Evolutionary conservation across 2,113 vertebrate species (phyloP).

Genomic region (Neolamprologus hecqui): DNA sequence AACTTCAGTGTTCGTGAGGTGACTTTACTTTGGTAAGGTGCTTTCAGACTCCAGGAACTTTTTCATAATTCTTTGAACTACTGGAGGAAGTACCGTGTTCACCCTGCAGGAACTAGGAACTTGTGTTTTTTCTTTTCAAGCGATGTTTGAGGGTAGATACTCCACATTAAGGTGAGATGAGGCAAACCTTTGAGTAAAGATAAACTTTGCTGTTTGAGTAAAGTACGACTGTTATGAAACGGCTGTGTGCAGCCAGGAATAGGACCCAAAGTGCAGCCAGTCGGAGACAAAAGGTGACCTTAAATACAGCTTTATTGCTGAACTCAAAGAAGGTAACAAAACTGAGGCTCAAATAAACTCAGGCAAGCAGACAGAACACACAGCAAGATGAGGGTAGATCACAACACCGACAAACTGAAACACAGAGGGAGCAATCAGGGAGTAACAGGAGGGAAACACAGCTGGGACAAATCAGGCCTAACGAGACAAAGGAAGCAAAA

Average conservation of each 20-base stretch:
- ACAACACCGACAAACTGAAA: not conserved
- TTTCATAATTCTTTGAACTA: not conserved
- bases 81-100: fast-evolving
- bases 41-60: not conserved
- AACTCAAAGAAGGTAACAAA: not conserved
- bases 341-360: not conserved
- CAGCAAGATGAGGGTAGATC: fast-evolving
- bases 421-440: not conserved
- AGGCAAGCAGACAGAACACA: fast-evolving
- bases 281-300: fast-evolving
- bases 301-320: fast-evolving
- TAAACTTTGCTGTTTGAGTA: not conserved
- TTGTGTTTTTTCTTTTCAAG: not conserved
- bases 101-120: not conserved
- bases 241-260: fast-evolving
- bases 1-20: not conserved
- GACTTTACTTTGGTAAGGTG: not conserved
- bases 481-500: fast-evolving
- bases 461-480: no score
- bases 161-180: not conserved
- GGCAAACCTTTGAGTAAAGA: not conserved
- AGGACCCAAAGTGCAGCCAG: not conserved
- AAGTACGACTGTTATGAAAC: not conserved
- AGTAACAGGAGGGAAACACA: no score
- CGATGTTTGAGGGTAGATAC: not conserved